A percentile compares a stretch with the other conserved stretches of the same genome.
Conservation (phyloP, 2,113 vertebrate genomes). For the Rhinopomastus cyanomelas region DNA sequence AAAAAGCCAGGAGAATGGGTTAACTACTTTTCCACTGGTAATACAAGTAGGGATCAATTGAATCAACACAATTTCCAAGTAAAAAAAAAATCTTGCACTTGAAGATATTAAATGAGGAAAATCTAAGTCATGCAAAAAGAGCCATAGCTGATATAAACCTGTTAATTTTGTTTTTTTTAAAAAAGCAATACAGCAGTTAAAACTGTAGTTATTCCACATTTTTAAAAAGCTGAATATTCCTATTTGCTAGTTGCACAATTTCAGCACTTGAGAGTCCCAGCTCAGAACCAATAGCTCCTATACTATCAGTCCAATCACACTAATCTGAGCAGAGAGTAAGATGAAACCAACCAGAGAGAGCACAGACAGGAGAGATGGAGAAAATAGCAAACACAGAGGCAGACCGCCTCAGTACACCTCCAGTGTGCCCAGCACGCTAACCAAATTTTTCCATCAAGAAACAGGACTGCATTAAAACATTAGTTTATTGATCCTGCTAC, state of each 20-base stretch:
- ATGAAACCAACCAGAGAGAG: rapidly evolving
- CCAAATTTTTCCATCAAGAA: neutral
- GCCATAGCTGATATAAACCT: neutral
- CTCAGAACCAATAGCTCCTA: neutral
- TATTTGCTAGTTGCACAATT: neutral
- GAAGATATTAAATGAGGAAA: neutral
- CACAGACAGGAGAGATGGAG: neutral
- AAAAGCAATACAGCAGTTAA: neutral
- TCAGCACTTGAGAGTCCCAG: conserved; percentile 9
- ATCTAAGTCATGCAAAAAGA: neutral
- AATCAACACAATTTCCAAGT: neutral
- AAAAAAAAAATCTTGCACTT: neutral
- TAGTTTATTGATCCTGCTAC: neutral
- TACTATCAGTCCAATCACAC: rapidly evolving
- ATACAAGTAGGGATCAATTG: neutral
- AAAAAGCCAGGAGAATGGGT: neutral
- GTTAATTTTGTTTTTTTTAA: neutral
- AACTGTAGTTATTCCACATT: neutral
- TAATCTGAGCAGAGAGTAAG: neutral
- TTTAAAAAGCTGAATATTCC: neutral
- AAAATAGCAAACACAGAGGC: neutral
- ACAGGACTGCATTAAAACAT: neutral
- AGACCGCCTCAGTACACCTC: neutral
- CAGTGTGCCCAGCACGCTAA: neutral
- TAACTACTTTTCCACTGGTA: neutral